Evolutionary conservation across 2,797 vertebrate species (phyloP).

Genomic region (Nannoperca obscura): DNA sequence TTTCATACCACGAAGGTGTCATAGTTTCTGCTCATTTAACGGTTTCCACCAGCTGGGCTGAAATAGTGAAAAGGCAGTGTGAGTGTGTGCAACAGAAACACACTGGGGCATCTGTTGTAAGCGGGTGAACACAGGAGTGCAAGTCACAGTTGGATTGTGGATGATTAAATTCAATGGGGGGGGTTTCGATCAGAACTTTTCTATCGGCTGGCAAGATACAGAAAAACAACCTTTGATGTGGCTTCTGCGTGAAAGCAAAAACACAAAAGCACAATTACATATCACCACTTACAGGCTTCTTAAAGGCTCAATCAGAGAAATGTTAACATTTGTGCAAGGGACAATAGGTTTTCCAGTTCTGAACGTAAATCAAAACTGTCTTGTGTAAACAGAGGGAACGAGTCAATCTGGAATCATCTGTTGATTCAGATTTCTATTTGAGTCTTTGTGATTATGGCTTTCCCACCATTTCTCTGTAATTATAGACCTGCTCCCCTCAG

Average conservation of each 20-base stretch:
- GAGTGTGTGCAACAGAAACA: constrained; percentile 58
- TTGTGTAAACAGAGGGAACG: constrained; percentile 70
- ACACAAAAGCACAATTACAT: constrained; percentile 54
- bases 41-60: constrained; percentile 71
- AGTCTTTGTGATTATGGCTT: constrained; percentile 84
- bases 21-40: constrained; percentile 79
- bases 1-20: constrained; percentile 75
- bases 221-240: constrained; percentile 71
- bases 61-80: constrained; percentile 63
- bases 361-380: constrained; percentile 63
- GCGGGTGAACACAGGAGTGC: constrained; percentile 30
- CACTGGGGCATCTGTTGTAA: constrained; percentile 64
- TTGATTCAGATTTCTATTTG: constrained; percentile 84
- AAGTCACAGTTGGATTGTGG: constrained; percentile 46
- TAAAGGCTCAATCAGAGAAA: constrained; percentile 60
- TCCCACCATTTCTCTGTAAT: constrained; percentile 76
- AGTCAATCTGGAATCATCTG: constrained; percentile 81
- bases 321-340: constrained; percentile 62
- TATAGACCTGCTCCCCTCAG: constrained; percentile 70
- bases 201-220: not conserved
- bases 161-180: too few relatives aligned
- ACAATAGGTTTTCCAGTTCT: constrained; percentile 71
- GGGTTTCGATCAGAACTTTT: not conserved
- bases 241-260: constrained; percentile 63
- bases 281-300: constrained; percentile 48